phyloP scores from a whole-genome alignment of 2,888 invertebrate genomes.

The Hydrotaea cyrtoneurina region DNA sequence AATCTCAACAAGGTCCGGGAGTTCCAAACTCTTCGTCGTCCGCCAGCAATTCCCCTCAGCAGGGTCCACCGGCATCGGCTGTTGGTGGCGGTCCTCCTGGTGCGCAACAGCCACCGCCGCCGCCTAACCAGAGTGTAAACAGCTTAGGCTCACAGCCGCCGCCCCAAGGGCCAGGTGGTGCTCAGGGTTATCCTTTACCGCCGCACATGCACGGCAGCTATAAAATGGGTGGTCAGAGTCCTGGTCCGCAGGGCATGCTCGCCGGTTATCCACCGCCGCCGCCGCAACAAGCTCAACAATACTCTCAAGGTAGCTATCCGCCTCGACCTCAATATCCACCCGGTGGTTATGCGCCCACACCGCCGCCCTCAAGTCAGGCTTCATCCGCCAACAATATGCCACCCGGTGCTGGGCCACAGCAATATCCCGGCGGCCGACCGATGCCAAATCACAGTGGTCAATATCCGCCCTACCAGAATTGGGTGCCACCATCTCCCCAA shows the following conservation, averaged over 20 bases:
- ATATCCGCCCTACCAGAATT: conserved; percentile 80
- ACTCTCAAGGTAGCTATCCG: conserved; percentile 82
- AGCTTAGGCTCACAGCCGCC: conserved; percentile 78
- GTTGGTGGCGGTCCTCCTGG: conserved; percentile 78
- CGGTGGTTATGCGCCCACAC: conserved; percentile 82
- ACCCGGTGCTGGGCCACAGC: conserved; percentile 80
- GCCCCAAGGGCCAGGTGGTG: conserved; percentile 72
- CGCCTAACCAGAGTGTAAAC: conserved; percentile 77
- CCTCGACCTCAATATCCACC: conserved; percentile 83
- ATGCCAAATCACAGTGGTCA: conserved; percentile 83
- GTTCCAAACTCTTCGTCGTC: conserved; percentile 77
- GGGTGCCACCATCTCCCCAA: conserved; percentile 79
- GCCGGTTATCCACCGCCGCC: conserved; percentile 83
- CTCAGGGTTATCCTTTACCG: conserved; percentile 76
- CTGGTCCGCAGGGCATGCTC: conserved; percentile 82
- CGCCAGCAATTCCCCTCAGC: conserved; percentile 78
- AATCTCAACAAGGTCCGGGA: conserved; percentile 73
- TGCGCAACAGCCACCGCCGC: conserved; percentile 73
- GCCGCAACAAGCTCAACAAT: conserved; percentile 82
- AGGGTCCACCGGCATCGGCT: conserved; percentile 74
- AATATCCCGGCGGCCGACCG: conserved; percentile 82
- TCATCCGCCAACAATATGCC: conserved; percentile 78
- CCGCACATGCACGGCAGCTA: conserved; percentile 83
- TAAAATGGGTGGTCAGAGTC: conserved; percentile 83
- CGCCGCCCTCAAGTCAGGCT: conserved; percentile 82